Evolutionary conservation across 2,888 invertebrate genomes (phyloP).

Genomic region (Selenia dentaria): DNA sequence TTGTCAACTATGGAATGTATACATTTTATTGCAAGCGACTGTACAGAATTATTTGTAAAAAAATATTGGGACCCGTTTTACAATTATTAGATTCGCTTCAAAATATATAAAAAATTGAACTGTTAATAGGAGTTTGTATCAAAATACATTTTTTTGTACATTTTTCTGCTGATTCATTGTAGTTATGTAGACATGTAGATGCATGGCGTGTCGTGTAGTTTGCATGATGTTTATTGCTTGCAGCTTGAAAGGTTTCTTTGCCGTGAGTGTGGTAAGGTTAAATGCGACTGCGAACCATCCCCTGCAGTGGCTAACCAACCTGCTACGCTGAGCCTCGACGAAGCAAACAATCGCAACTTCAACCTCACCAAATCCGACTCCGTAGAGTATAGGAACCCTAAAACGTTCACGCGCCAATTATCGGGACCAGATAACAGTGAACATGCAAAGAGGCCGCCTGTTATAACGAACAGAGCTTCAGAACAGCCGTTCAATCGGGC

Average conservation of each 20-base stretch:
- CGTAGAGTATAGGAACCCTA: constrained; percentile 62
- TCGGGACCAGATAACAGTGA: constrained; percentile 54
- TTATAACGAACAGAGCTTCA: constrained; percentile 50
- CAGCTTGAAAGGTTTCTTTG: constrained; percentile 91
- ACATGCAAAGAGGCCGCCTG: constrained; percentile 33
- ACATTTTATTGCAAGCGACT: too few relatives aligned
- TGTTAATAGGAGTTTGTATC: constrained; percentile 7
- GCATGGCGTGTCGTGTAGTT: constrained; percentile 77
- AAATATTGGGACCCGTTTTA: not conserved
- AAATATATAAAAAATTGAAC: too few relatives aligned
- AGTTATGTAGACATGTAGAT: constrained; percentile 36
- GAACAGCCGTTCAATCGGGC: constrained; percentile 66
- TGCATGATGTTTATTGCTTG: constrained; percentile 86
- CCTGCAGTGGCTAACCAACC: constrained; percentile 41
- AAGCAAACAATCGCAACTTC: constrained; percentile 23
- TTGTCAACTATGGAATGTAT: too few relatives aligned
- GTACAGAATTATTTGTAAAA: not conserved
- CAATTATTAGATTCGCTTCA: too few relatives aligned
- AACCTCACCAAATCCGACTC: constrained; percentile 40
- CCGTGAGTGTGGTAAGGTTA: constrained; percentile 88
- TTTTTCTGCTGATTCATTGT: constrained; percentile 29
- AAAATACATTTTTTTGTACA: constrained; percentile 20
- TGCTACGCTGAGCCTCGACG: constrained; percentile 34
- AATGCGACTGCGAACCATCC: constrained; percentile 82
- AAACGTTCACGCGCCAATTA: constrained; percentile 47